Conservation (phyloP, 2,888 invertebrate species). For the Xestia c-nigrum region DNA sequence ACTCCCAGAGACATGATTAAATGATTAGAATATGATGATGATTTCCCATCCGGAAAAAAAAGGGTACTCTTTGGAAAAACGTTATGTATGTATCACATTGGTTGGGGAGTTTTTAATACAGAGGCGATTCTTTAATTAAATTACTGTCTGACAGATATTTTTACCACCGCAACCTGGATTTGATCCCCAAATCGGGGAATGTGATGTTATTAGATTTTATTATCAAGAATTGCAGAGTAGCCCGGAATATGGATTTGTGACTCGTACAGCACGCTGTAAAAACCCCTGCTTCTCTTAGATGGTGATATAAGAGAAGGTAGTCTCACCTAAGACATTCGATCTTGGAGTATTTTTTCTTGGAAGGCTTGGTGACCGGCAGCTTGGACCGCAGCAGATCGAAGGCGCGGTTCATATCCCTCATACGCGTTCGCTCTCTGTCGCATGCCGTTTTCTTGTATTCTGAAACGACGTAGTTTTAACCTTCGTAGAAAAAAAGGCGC, state of each 20-base stretch:
- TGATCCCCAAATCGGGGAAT: neutral
- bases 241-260: neutral
- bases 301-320: neutral
- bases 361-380: slow-evolving; percentile 94
- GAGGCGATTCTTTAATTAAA: neutral
- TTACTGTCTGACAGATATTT: neutral
- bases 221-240: neutral
- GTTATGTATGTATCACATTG: neutral
- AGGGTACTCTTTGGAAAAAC: neutral
- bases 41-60: too few species aligned
- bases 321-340: slow-evolving; percentile 94
- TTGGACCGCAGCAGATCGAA: slow-evolving; percentile 94
- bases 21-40: too few species aligned
- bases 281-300: neutral
- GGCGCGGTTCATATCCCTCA: slow-evolving; percentile 96
- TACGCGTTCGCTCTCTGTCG: slow-evolving; percentile 95
- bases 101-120: neutral
- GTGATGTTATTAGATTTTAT: neutral
- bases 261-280: neutral
- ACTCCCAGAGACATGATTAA: too few species aligned
- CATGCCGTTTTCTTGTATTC: slow-evolving; percentile 96
- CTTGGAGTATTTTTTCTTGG: slow-evolving; percentile 96
- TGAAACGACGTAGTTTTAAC: slow-evolving; percentile 66
- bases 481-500: neutral
- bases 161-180: neutral